Evolutionary conservation across 2,113 vertebrate genomes (phyloP), one percentile per base, ranked within the genome.

Genomic region (Falco punctatus): DNA sequence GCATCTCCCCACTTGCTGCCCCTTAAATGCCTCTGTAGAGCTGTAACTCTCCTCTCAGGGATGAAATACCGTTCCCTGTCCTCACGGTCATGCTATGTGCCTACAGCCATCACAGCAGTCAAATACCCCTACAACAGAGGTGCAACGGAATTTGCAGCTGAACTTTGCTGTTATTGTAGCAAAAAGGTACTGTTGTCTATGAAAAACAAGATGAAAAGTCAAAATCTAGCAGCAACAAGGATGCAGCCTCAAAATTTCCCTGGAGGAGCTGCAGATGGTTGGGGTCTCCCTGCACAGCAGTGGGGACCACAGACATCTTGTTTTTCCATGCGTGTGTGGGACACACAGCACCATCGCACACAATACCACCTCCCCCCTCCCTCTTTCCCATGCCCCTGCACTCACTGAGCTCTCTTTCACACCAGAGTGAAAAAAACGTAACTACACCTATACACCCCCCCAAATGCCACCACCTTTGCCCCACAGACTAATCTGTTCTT

Each of bases 281-380:
- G 70, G 38, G 32, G n/a, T 88, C 8, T n/a, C 52, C n/a, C 27
- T 46, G 26, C 44, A 70, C 2, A 6, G 26, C 55, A 89, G 10
- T 3, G 3, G 84, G 30, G 35, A 57, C n/a, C 32, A 40, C 0
- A 5, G 72, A 51, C 7, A 1, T 58, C 30, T 71, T 3, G 1
- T 32, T 81, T 69, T 62, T n/a, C 62, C 62, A 27, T 2, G 3
- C 3, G 0, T 57, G 26, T 48, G 51, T 65, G 28, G 23, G 16
- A 10, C n/a, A 69, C 6, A 2, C 38, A 66, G 46, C 49, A 62
- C 15, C 65, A 51, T 46, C 16, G 1, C 28, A 72, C 20, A 40
- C 18, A 46, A 22, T 15, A 55, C 77, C 86, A 7, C 20, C 57
- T 33, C 54, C 58, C 48, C 22, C 17, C 27, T 70, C 15, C 57